Conservation (phyloP, 2,888 invertebrate genomes). For the Listrodromus nycthemerus region DNA sequence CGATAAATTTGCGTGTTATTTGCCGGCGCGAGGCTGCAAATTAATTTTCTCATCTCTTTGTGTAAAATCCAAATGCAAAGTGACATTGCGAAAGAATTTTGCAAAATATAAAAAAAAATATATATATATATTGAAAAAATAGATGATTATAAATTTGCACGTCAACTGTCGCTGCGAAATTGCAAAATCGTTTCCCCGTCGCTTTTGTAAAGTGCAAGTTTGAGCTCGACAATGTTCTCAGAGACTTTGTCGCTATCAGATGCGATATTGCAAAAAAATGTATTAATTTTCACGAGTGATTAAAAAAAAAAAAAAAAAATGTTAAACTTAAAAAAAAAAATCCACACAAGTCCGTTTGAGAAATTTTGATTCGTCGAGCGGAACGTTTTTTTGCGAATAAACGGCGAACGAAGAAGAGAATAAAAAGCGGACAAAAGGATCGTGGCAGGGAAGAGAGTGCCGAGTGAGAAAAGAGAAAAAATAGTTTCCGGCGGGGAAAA, state of each 20-base stretch:
- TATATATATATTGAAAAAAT: background rate
- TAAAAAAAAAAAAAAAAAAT: background rate
- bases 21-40: background rate
- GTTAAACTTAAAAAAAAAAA: background rate
- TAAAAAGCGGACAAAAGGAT: slow-evolving; percentile 30
- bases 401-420: slow-evolving; percentile 17
- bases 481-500: slow-evolving; percentile 26
- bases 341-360: background rate
- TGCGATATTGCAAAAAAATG: background rate
- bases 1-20: background rate
- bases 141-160: too few relatives aligned
- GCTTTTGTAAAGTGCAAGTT: background rate
- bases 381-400: slow-evolving; percentile 15
- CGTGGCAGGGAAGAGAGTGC: slow-evolving; percentile 1
- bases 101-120: background rate
- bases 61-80: background rate
- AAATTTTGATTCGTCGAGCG: slow-evolving; percentile 34
- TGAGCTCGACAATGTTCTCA: background rate
- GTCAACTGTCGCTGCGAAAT: background rate
- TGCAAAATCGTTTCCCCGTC: background rate
- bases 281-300: background rate
- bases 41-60: too few relatives aligned
- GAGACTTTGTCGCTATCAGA: background rate
- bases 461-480: background rate
- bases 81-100: too few relatives aligned